Evolutionary conservation across 2,888 invertebrate genomes (phyloP), one percentile per base, ranked within the genome.

Genomic region (Abrostola tripartita): DNA sequence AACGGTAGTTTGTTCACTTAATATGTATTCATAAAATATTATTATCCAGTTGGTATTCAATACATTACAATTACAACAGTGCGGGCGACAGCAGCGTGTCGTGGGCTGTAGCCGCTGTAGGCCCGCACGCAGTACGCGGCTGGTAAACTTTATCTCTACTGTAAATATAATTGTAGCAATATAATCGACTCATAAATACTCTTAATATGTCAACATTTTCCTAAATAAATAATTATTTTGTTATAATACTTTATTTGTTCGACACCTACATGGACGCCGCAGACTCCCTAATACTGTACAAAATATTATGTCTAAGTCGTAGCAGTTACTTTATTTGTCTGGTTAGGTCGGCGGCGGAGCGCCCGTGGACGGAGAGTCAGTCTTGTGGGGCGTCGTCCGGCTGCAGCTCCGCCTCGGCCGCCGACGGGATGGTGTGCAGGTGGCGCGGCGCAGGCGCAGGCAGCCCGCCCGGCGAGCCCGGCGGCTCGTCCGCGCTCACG

Each of bases 401-500:
- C 83, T 79, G 85, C 82, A 79, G 81, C 76, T 91, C 92, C 49
- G 90, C 66, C 87, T 91, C 92, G 55, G 92, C 90, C 59, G 92
- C 92, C 69, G 92, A 92, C 52, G 92, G 92, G 85, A 92, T 92
- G 9, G 92, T 92, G 82, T 90, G 89, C 84, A 91, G 84, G 68
- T 74, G 86, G 40, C 90, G 90, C 81, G 90, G 88, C 51, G 86
- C 79, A 60, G 85, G 81, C 79, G 84, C 83, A 76, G 62, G 61
- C 57, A 80, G 79, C 37, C 85, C 72, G 62, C 59, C 76, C 57
- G 81, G 79, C 36, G 85, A 76, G 62, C 61, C 74, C 96, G 95
- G 65, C 52, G 96, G 96, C 84, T 97, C 97, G 71, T 97, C 97
- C 82, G 97, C 97, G 83, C 96, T 96, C 66, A 98, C 95, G 11